phyloP scores from a whole-genome alignment of 2,113 vertebrate species.

The Speoplatyrhinus poulsoni region DNA sequence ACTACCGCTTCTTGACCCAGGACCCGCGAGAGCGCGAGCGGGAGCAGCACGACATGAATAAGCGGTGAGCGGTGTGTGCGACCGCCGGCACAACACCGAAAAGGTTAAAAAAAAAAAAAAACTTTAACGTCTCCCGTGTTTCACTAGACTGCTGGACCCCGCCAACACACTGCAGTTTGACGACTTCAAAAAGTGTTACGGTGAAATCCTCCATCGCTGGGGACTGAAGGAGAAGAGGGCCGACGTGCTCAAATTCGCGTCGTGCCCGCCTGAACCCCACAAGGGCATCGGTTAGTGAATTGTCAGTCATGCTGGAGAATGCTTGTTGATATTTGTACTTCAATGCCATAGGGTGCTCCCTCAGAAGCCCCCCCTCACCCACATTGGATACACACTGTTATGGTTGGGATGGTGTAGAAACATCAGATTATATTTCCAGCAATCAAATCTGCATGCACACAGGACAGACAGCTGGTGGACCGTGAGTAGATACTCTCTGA shows the following conservation, averaged over 20 bases:
- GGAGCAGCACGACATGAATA: slow-evolving; percentile 96
- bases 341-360: no score
- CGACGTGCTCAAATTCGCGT: slow-evolving; percentile 95
- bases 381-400: no score
- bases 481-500: no score
- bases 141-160: slow-evolving; percentile 87
- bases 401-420: no score
- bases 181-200: slow-evolving; percentile 97
- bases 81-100: background rate
- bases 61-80: slow-evolving; percentile 76
- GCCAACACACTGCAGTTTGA: slow-evolving; percentile 92
- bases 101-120: background rate
- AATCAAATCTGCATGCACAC: no score
- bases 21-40: slow-evolving; percentile 90
- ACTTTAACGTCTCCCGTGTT: background rate
- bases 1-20: slow-evolving; percentile 84
- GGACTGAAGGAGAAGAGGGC: slow-evolving; percentile 91
- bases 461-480: no score
- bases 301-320: no score
- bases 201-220: slow-evolving; percentile 96
- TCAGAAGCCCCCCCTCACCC: no score
- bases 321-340: no score
- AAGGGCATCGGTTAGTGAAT: slow-evolving; percentile 87
- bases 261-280: slow-evolving; percentile 93
- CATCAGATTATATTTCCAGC: no score